Evolutionary conservation across 2,113 vertebrate species (phyloP).

Genomic region (Suncus etruscus): DNA sequence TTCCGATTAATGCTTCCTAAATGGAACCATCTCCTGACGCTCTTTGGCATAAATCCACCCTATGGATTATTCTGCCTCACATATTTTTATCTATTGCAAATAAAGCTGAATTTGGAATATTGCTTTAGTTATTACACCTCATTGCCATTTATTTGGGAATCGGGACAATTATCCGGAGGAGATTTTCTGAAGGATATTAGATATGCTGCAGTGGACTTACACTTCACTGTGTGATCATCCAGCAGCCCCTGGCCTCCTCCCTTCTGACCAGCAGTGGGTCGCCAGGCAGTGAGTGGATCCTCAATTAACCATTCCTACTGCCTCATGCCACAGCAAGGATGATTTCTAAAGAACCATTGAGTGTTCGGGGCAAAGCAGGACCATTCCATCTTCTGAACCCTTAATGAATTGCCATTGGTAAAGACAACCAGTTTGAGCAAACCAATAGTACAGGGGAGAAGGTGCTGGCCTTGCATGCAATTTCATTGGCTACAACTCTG

Average conservation of each 20-base stretch:
- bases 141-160: slow-evolving; percentile 76
- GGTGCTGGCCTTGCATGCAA: too few relatives aligned
- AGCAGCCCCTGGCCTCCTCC: not conserved
- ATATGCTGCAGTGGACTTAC: slow-evolving; percentile 50
- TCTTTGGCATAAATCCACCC: slow-evolving; percentile 67
- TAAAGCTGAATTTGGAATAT: slow-evolving; percentile 73
- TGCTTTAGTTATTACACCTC: slow-evolving; percentile 69
- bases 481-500: too few relatives aligned
- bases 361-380: not conserved
- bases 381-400: not conserved
- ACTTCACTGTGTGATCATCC: not conserved
- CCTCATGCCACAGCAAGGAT: not conserved
- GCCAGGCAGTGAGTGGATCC: not conserved
- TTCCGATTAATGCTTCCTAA: slow-evolving; percentile 56
- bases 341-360: not conserved
- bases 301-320: not conserved
- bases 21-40: slow-evolving; percentile 67
- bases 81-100: slow-evolving; percentile 78
- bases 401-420: not conserved
- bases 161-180: slow-evolving; percentile 60
- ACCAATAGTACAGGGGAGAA: too few relatives aligned
- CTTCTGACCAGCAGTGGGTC: not conserved
- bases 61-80: slow-evolving; percentile 77
- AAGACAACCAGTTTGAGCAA: not conserved
- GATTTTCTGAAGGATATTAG: slow-evolving; percentile 22